These are phyloP conservation scores for Brachionus asplanchnoidis DNA, from an alignment of 1,140 invertebrate species.

Conservation along the genomic window DNA sequence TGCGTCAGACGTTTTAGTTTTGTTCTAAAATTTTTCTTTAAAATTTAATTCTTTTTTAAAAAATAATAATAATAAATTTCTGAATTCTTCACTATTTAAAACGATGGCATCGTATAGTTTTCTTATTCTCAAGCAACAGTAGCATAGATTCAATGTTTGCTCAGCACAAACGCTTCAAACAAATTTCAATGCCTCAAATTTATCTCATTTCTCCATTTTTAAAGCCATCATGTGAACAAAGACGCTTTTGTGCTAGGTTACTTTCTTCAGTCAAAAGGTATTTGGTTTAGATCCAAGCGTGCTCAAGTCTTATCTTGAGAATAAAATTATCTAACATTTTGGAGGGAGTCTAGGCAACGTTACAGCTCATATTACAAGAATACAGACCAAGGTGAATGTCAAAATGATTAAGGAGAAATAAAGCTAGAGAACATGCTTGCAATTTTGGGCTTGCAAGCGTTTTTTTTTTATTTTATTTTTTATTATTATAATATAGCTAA, in stretches of 20 bases:
- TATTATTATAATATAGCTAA: conserved; percentile 1
- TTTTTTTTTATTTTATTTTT: conserved; percentile 16
- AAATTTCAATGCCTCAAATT: background rate
- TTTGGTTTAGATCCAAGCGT: background rate
- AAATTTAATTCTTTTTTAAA: background rate
- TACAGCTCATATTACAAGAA: background rate
- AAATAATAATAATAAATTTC: conserved; percentile 31
- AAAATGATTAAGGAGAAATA: background rate
- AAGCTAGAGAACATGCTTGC: conserved; percentile 1
- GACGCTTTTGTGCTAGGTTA: background rate
- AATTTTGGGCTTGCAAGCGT: conserved; percentile 20
- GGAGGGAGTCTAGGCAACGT: conserved; percentile 22
- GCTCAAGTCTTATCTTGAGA: background rate
- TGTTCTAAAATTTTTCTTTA: background rate
- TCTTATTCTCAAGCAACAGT: background rate
- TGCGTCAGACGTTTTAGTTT: background rate
- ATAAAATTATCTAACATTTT: background rate
- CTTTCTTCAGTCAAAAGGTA: background rate
- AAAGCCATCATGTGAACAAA: background rate
- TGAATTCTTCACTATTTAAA: conserved; percentile 13
- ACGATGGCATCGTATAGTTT: background rate
- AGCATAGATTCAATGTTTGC: background rate
- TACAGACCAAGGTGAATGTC: background rate
- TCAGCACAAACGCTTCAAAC: background rate
- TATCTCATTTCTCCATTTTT: background rate